A percentile compares a stretch with the other conserved stretches of the same genome.
Evolutionary conservation across 92 coral and sea anemone genomes (phyloP).

Genomic region (Parazoanthus darwini): DNA sequence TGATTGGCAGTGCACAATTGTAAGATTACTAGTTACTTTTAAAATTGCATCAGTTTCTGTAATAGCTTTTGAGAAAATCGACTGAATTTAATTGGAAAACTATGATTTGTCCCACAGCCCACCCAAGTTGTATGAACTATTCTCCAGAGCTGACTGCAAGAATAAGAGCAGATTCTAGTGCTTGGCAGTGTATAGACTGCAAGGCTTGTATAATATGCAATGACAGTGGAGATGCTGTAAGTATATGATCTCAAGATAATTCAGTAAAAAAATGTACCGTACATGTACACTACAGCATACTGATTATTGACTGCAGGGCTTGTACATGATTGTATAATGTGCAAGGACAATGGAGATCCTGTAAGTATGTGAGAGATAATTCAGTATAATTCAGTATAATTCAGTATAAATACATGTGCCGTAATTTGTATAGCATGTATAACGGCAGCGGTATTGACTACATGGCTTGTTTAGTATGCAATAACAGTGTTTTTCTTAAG

Average conservation of each 20-base stretch:
- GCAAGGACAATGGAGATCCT: conserved; percentile 98
- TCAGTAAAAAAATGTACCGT: too few species aligned
- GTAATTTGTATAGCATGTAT: conserved; percentile 38
- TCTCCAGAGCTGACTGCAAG: conserved; percentile 88
- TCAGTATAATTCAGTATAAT: too few species aligned
- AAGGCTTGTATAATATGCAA: conserved; percentile 97
- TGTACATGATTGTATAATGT: conserved; percentile 64
- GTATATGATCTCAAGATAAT: conserved; percentile 31
- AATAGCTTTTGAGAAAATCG: too few species aligned
- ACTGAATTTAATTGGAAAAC: not conserved
- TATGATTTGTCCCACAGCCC: conserved; percentile 61
- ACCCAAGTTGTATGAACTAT: conserved; percentile 98
- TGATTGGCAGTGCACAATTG: too few species aligned
- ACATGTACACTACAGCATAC: conserved; percentile 62
- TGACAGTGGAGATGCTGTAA: conserved; percentile 98
- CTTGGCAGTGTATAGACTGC: conserved; percentile 99
- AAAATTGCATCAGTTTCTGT: not conserved
- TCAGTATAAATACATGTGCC: conserved; percentile 28
- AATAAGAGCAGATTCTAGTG: conserved; percentile 91
- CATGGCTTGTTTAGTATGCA: conserved; percentile 92
- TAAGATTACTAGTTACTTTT: too few species aligned
- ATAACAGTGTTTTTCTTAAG: conserved; percentile 65
- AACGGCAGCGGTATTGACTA: conserved; percentile 69
- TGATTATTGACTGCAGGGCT: conserved; percentile 98
- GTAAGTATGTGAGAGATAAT: conserved; percentile 58